Percentiles rank a stretch among this genome's conserved stretches.
phyloP scores from a whole-genome alignment of 2,888 invertebrate genomes.

The Keiferia lycopersicella region DNA sequence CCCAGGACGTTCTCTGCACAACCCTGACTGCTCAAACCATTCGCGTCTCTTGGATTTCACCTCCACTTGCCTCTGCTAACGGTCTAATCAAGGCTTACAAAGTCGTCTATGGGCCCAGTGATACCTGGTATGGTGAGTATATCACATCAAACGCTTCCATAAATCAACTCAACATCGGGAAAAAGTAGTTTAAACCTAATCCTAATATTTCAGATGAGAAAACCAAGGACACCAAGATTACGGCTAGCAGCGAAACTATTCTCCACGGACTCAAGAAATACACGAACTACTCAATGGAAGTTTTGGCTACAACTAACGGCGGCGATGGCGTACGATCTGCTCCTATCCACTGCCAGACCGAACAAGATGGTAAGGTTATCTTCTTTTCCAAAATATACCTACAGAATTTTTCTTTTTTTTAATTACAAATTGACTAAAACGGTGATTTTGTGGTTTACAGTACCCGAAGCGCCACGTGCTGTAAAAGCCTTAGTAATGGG shows the following conservation, averaged over 20 bases:
- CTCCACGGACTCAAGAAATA: constrained; percentile 96
- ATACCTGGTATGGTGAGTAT: constrained; percentile 94
- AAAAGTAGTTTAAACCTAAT: background rate
- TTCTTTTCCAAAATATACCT: background rate
- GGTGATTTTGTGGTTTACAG: constrained; percentile 65
- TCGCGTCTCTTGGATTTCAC: constrained; percentile 96
- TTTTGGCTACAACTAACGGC: constrained; percentile 95
- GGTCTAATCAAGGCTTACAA: constrained; percentile 98
- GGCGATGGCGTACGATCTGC: constrained; percentile 95
- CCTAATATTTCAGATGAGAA: constrained; percentile 86
- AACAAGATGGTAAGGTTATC: constrained; percentile 90
- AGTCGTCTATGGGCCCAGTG: constrained; percentile 94
- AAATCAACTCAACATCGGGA: background rate
- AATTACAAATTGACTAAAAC: background rate
- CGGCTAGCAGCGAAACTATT: constrained; percentile 95
- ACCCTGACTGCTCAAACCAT: constrained; percentile 97
- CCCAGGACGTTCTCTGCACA: constrained; percentile 95
- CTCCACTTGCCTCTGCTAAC: constrained; percentile 94
- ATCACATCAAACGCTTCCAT: background rate
- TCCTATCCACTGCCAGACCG: constrained; percentile 95
- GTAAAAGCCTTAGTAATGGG: constrained; percentile 97
- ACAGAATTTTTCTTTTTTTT: background rate
- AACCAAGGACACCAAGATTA: constrained; percentile 94
- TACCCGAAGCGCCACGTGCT: constrained; percentile 95
- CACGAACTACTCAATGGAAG: constrained; percentile 98